These are phyloP conservation scores for Amphipoea lucens DNA, from an alignment of 2,888 invertebrate genomes.

Conservation along the genomic window DNA sequence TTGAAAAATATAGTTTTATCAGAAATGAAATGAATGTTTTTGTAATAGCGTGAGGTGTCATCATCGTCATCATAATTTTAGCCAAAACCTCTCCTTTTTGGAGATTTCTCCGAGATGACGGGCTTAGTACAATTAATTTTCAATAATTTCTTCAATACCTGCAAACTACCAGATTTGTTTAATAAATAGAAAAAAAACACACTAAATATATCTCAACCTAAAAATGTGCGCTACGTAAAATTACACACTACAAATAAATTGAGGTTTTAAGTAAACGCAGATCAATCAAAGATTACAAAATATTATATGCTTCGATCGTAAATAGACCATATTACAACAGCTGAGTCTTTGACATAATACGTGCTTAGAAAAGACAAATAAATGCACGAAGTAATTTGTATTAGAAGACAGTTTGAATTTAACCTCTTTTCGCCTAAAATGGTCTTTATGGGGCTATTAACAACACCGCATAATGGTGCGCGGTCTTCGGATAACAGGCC, in stretches of 20 bases:
- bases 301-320: slow-evolving; percentile 5
- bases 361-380: slow-evolving; percentile 37
- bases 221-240: neutral
- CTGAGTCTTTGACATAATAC: slow-evolving; percentile 31
- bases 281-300: neutral
- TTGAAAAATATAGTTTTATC: neutral
- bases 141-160: neutral
- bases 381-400: slow-evolving; percentile 34
- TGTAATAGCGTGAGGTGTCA: neutral
- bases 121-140: neutral
- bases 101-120: neutral
- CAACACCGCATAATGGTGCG: slow-evolving; percentile 25
- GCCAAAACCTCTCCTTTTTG: neutral
- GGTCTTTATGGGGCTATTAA: slow-evolving; percentile 18
- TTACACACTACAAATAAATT: neutral
- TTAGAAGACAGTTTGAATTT: slow-evolving; percentile 35
- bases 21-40: neutral
- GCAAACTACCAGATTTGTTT: neutral
- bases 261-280: slow-evolving; percentile 5
- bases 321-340: slow-evolving; percentile 39
- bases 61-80: neutral
- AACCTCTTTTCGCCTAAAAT: slow-evolving; percentile 39
- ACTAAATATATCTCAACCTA: neutral
- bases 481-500: slow-evolving; percentile 32
- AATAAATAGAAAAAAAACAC: neutral